These are phyloP conservation scores for Dromaius novaehollandiae DNA, from an alignment of 2,113 vertebrate species.

Conservation along the genomic window DNA sequence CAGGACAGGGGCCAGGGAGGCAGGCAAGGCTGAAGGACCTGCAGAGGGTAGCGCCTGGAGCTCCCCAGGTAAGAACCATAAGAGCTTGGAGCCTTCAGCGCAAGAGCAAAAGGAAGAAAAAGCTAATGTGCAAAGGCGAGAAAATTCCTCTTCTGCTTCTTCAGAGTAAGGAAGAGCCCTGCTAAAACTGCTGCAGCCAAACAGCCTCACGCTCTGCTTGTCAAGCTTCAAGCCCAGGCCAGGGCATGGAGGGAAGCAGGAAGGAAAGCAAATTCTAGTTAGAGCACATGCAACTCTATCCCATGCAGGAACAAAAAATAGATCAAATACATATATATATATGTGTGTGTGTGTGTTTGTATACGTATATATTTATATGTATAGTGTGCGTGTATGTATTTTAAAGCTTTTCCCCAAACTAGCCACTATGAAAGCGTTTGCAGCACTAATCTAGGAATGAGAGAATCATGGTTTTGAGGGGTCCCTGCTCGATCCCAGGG, in stretches of 20 bases:
- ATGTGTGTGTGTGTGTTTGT: no score
- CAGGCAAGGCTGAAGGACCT: not conserved
- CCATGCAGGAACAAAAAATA: not conserved
- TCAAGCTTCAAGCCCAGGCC: not conserved
- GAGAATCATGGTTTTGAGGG: not conserved
- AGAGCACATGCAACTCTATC: no score
- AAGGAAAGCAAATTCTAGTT: not conserved
- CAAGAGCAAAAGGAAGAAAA: not conserved
- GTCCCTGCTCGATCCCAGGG: not conserved
- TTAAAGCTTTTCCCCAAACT: not conserved
- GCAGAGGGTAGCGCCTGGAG: not conserved
- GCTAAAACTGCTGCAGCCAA: not conserved
- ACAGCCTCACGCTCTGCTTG: not conserved
- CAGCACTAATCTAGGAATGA: not conserved
- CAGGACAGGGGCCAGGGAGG: rapidly evolving
- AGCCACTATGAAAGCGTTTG: not conserved
- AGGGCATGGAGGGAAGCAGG: no score
- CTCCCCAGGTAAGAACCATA: rapidly evolving
- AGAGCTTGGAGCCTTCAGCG: not conserved
- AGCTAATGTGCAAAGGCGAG: not conserved
- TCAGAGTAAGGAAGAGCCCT: not conserved
- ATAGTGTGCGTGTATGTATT: no score
- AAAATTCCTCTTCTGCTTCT: not conserved
- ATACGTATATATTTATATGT: not conserved
- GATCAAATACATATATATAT: not conserved